Base-by-base conservation (phyloP, 2,888 invertebrate genomes). In the Bembecia ichneumoniformis region DNA sequence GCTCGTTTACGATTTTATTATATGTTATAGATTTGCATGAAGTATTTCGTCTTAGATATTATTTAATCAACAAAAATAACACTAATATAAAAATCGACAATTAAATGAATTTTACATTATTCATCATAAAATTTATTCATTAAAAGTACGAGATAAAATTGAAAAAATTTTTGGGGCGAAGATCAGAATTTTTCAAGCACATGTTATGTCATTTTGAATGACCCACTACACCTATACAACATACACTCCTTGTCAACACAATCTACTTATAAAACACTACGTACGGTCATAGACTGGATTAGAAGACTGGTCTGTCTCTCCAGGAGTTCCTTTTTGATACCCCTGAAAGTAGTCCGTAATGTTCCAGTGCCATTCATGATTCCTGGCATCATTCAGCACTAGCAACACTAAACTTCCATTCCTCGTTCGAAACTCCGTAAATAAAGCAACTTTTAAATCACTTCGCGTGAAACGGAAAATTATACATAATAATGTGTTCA, bases 251-350 rank as follows among this genome's bases (percentile, higher is more conserved):
- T n/a, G n/a, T n/a, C 5, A 35, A 35, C 40, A 40, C n/a, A n/a
- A 1, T 40, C 0, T n/a, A 40, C 13, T 40, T 10, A 40, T 28
- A 28, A 40, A 40, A 40, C 40, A 10, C 13, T 68, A 93, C 94
- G 89, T 89, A 95, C 95, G 75, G 94, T 95, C 94, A 95, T 94
- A 48, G 90, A 91, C 73, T 92, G 92, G 59, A 94, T 89, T 66
- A 92, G 89, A 60, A 92, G 82, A 66, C 90, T 91, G n/a, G 92
- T 92, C 77, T 92, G 93, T 60, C 90, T 87, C 57, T 93, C 92
- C 56, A 94, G 71, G 64, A 92, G 89, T 66, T 93, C 92, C 74
- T 93, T 94, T 70, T 92, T 93, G 52, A 95, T 87, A 40, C 95
- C 95, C 64, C 94, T 90, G 75, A 94, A 94, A 68, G 89, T 90